Evolutionary conservation across 2,113 vertebrate species (phyloP).

Genomic region (Nettapus auritus): DNA sequence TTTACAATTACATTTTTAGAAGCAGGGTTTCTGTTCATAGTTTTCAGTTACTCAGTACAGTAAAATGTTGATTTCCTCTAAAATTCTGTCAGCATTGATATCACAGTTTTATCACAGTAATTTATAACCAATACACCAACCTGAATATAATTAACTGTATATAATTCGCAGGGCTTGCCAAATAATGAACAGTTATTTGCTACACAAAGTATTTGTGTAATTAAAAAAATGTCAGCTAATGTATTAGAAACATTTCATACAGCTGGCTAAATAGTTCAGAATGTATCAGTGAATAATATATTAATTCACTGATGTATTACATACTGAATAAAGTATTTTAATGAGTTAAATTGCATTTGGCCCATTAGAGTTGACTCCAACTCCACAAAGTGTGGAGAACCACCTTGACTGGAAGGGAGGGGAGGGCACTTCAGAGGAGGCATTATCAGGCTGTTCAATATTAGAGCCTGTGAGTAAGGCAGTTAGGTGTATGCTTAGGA

Average conservation of each 20-base stretch:
- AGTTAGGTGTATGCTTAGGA: neutral
- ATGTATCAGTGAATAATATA: conserved; percentile 53
- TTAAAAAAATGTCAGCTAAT: conserved; percentile 68
- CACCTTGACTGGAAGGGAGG: neutral
- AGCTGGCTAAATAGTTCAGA: conserved; percentile 61
- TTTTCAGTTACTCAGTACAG: conserved; percentile 37
- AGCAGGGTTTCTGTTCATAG: neutral
- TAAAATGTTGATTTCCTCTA: conserved; percentile 57
- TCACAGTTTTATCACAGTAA: conserved; percentile 56
- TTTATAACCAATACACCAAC: conserved; percentile 54
- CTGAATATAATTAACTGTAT: conserved; percentile 63
- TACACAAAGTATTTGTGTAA: conserved; percentile 63
- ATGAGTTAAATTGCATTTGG: conserved; percentile 60
- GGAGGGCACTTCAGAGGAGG: neutral
- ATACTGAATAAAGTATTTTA: conserved; percentile 50
- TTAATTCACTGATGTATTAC: conserved; percentile 62
- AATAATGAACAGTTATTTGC: conserved; percentile 56
- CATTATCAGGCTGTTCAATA: conserved; percentile 18
- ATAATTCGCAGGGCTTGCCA: conserved; percentile 57
- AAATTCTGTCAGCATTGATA: conserved; percentile 50
- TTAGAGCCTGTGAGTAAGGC: neutral
- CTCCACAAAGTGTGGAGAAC: neutral
- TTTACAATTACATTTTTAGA: conserved; percentile 17
- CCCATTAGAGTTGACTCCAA: neutral
- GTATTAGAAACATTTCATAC: conserved; percentile 66